Base-by-base conservation (phyloP, 2,113 vertebrate species). In the Sander lucioperca region DNA sequence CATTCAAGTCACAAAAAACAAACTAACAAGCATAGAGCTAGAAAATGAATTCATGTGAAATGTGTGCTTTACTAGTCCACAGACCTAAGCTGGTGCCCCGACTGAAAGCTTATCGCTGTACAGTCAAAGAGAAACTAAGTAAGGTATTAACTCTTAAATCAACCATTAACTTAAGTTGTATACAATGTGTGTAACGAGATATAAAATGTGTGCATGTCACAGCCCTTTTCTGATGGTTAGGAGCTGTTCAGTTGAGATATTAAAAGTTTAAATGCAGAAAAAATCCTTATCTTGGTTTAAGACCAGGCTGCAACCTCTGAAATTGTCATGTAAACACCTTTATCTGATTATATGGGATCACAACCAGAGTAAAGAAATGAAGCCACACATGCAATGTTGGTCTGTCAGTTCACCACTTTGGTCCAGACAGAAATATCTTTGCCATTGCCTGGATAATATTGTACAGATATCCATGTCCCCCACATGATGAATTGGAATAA, bases 141-240 rank as follows among this genome's bases (percentile, higher is more conserved):
- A 43, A 43, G 39, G 7, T n/a, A 45, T 66, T 58, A 70, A 70
- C 39, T 58, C 15, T 15, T 33, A 36, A 64, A 57, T 73, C 39
- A 73, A 36, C 58, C 27, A 65, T 58, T 65, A 30, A 71, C 23
- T 14, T 1, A 12, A 23, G 23, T 48, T 25, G 7, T 1, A 27
- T 19, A 47, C 25, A 19, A 7, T 19, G 58, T 47, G 25, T 45
- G 50, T 5, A 45, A 19, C 56, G 11, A 25, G 9, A 45, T 25
- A 23, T 23, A 25, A 30, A 13, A 66, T 6, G 23, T 36, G 25
- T 14, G 8, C 0, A 25, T 13, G 4, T 57, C 15, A 21, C 25
- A 51, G 21, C 1, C 47, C 21, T 19, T 59, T 51, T 36, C 8
- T 18, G 1, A 56, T 47, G 56, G 36, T n/a, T 27, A 1, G 27